These are phyloP conservation scores for Zele albiditarsus DNA, from an alignment of 2,888 invertebrate genomes.

Conservation along the genomic window DNA sequence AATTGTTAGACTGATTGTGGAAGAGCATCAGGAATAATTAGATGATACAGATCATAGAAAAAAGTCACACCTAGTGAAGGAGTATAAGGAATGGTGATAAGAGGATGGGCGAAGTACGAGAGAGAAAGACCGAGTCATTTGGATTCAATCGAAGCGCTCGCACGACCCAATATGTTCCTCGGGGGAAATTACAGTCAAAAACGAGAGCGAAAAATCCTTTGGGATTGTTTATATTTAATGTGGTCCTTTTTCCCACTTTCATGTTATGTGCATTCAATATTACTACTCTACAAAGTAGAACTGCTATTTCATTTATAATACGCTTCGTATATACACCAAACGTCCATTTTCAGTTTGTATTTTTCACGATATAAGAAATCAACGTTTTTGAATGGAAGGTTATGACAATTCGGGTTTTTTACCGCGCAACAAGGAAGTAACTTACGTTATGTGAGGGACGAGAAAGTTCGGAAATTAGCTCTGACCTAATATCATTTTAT, in stretches of 20 bases:
- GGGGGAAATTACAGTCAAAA: constrained; percentile 50
- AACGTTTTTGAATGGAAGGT: too few species aligned
- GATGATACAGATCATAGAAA: constrained; percentile 57
- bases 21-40: constrained; percentile 65
- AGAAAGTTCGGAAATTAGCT: background rate
- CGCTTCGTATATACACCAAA: background rate
- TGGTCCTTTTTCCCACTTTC: constrained; percentile 32
- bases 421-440: background rate
- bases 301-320: background rate
- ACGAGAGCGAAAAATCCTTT: constrained; percentile 37
- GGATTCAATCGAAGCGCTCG: constrained; percentile 49
- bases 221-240: constrained; percentile 25
- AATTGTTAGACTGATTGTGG: constrained; percentile 59
- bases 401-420: too few species aligned
- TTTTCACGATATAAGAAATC: too few species aligned
- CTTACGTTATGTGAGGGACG: background rate
- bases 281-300: background rate
- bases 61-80: constrained; percentile 46
- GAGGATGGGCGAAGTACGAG: background rate
- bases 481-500: background rate
- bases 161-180: constrained; percentile 41
- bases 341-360: too few species aligned
- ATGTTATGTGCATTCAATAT: background rate
- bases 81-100: constrained; percentile 31
- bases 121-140: constrained; percentile 38